Base-by-base conservation (phyloP, 2,797 vertebrate species). In the Sebastes vulpes region DNA sequence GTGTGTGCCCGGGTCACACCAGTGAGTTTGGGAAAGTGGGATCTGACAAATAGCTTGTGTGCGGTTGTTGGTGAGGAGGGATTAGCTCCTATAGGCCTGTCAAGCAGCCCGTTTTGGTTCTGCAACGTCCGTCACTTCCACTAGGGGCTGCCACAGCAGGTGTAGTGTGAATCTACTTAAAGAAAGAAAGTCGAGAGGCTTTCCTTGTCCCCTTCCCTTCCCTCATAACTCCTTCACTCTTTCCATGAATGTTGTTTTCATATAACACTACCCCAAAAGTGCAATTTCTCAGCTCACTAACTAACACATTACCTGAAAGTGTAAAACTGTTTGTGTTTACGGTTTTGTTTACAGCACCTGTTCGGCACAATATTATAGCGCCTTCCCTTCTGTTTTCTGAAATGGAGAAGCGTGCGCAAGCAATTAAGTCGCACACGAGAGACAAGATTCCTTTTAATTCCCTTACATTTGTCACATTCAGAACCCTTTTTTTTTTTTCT, bases 291-390 rank as follows among this genome's bases (percentile, higher is more conserved):
- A 72, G 60, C 85, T 72, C 75, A n/a, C 65, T 50, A 69, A 21
- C 65, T 50, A 69, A 66, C 82, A 82, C 69, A 67, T 90, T 81
- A 90, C 79, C 75, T 78, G 70, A 58, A 74, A 70, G 83, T 83
- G 86, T 78, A 42, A 78, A 82, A 70, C 28, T 38, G 3, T 75
- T 77, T 72, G 31, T 65, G 65, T 88, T 72, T 75, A 82, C 56
- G 14, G 10, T 35, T 25, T 35, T 14, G 53, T 81, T 69, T 65
- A 9, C 31, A 66, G 81, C 86, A 86, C 89, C 86, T 90, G 84
- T 74, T 87, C 31, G 4, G 54, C 31, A 42, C 70, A 65, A 56
- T 75, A 67, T 60, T 63, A 61, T 71, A 50, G 31, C 76, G 61
- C 63, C 57, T 53, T 67, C 35, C 79, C 73, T 52, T 85, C 80